Conservation (phyloP, 2,113 vertebrate species). For the Empidonax traillii region DNA sequence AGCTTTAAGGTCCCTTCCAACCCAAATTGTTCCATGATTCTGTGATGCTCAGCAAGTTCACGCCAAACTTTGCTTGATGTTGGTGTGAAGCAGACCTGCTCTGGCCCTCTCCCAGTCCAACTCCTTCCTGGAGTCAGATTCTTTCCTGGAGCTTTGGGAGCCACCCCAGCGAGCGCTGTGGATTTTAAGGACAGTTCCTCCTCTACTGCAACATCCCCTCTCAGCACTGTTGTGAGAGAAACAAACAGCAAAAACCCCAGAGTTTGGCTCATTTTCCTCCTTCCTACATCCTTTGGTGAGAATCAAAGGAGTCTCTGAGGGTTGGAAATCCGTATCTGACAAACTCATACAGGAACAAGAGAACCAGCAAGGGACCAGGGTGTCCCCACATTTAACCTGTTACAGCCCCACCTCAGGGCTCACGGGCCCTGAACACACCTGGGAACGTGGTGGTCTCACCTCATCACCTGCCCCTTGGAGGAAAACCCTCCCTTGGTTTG, state of each 20-base stretch:
- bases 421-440: fast-evolving
- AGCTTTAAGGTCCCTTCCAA: neutral
- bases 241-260: neutral
- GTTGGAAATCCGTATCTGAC: neutral
- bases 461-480: fast-evolving
- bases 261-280: neutral
- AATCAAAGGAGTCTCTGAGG: neutral
- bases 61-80: neutral
- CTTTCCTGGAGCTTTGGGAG: neutral
- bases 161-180: fast-evolving
- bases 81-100: neutral
- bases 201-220: neutral
- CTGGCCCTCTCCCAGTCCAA: neutral
- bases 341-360: neutral
- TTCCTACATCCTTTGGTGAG: conserved; percentile 17
- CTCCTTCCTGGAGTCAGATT: fast-evolving
- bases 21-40: neutral
- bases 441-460: fast-evolving
- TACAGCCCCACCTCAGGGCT: neutral
- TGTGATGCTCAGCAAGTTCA: neutral
- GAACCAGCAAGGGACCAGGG: neutral
- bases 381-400: neutral
- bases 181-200: neutral
- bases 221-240: neutral
- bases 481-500: neutral